Base-by-base conservation (phyloP, 1,140 invertebrate genomes). In the Brachionus paranguensis region DNA sequence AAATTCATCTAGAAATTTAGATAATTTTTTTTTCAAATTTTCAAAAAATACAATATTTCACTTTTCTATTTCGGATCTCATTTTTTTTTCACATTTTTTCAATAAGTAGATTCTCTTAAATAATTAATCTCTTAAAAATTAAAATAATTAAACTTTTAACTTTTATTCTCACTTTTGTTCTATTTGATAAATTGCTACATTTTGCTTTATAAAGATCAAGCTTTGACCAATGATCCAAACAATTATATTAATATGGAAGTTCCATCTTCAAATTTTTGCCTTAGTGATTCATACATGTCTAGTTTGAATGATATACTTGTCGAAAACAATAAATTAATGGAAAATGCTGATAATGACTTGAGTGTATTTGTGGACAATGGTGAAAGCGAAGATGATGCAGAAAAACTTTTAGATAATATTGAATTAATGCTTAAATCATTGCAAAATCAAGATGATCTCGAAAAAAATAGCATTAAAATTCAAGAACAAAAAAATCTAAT, bases 391-490 rank as follows among this genome's bases (percentile, higher is more conserved):
- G 65, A 72, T 17, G 72, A 81, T 64, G 64, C 78, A 11, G 78
- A 81, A 81, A 24, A 24, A 3, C 33, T 81, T 17, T 47, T 81
- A 27, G 60, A 81, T 24, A 81, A 81, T 41, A 81, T 81, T 68
- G 78, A 81, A 47, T 41, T 10, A 17, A 81, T 81, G 78, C 41
- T 81, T 14, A 81, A 81, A 24, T 68, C 53, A 11, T 11, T 81
- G 20, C 37, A 81, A 68, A 60, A 64, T 53, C 72, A 47, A 12
- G 27, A 47, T 29, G 43, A 76, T 50, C 5, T 27, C 11, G 72
- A 76, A 20, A 47, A 76, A 37, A 45, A 76, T 27, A 76, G n/a
- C 20, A 29, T 14, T 3, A 45, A 47, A 47, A 76, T 76, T 37
- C 45, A 50, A 76, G 47, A 11, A 11, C 72, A 76, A 76, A 76